Evolutionary conservation across 1,140 invertebrate genomes (phyloP).

Genomic region (Heliconius congener): DNA sequence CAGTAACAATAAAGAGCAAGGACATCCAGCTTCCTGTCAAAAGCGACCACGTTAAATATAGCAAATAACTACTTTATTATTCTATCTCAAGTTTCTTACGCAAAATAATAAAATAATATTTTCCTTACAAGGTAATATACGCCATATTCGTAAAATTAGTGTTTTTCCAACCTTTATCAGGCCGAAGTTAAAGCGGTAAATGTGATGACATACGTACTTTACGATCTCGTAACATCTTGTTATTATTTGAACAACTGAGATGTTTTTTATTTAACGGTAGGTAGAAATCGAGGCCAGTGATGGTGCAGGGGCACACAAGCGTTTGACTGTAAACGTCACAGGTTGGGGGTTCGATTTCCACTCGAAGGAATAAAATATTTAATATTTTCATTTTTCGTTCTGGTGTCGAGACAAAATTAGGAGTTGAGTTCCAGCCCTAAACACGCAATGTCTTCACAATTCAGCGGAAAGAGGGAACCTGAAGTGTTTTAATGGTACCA

Average conservation of each 20-base stretch:
- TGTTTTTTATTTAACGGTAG: not conserved
- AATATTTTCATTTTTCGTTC: too few relatives aligned
- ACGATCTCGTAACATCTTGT: conserved; percentile 13
- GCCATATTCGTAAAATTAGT: conserved; percentile 7
- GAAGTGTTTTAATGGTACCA: too few relatives aligned
- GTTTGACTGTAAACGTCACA: too few relatives aligned
- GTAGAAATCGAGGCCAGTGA: not conserved
- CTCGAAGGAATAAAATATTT: too few relatives aligned
- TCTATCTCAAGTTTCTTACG: not conserved
- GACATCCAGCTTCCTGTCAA: not conserved
- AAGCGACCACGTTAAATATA: not conserved
- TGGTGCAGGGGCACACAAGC: too few relatives aligned
- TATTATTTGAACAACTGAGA: not conserved
- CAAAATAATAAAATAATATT: not conserved
- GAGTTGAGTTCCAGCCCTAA: too few relatives aligned
- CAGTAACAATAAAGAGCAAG: not conserved
- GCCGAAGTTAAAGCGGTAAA: not conserved
- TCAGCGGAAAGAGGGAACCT: too few relatives aligned
- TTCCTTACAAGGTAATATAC: not conserved
- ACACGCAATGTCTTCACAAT: too few relatives aligned
- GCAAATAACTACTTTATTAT: not conserved
- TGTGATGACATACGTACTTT: conserved; percentile 11
- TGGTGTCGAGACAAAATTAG: too few relatives aligned
- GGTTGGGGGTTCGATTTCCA: too few relatives aligned
- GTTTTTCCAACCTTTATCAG: not conserved